These are phyloP conservation scores for Ectemnius lituratus DNA, from an alignment of 2,888 invertebrate genomes.

Conservation along the genomic window DNA sequence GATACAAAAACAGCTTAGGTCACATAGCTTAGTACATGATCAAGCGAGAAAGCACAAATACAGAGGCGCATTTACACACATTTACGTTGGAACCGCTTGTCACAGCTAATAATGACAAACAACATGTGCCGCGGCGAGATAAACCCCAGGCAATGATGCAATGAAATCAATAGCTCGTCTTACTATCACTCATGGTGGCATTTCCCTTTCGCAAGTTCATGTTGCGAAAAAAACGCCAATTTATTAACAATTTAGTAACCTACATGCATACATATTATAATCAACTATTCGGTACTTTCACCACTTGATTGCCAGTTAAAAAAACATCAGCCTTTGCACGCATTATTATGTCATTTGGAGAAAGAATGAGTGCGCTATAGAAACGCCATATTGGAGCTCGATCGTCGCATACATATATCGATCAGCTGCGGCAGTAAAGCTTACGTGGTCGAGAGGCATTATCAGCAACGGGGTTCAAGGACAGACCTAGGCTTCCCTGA, in stretches of 20 bases:
- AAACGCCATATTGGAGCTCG: not conserved
- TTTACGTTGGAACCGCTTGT: constrained; percentile 11
- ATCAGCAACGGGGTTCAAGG: constrained; percentile 43
- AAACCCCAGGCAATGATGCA: constrained; percentile 29
- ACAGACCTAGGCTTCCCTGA: constrained; percentile 25
- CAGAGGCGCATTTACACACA: too few species aligned
- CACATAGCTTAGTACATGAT: too few species aligned
- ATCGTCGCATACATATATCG: constrained; percentile 22
- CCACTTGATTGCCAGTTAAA: not conserved
- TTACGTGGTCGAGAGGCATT: constrained; percentile 10
- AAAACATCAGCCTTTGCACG: not conserved
- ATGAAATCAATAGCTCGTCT: not conserved
- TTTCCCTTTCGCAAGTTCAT: not conserved
- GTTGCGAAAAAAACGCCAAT: not conserved
- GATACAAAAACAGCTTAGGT: constrained; percentile 21
- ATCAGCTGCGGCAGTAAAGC: constrained; percentile 3
- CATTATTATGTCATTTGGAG: too few species aligned
- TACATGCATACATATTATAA: not conserved
- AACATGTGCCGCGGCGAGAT: constrained; percentile 9
- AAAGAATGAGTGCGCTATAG: not conserved
- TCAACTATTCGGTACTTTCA: not conserved
- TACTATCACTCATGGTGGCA: not conserved
- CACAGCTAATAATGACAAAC: constrained; percentile 32
- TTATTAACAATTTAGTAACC: not conserved
- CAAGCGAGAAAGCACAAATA: too few species aligned